A percentile compares a stretch with the other conserved stretches of the same genome.
phyloP scores from a whole-genome alignment of 1,140 invertebrate species.

The Danaus melanippus region DNA sequence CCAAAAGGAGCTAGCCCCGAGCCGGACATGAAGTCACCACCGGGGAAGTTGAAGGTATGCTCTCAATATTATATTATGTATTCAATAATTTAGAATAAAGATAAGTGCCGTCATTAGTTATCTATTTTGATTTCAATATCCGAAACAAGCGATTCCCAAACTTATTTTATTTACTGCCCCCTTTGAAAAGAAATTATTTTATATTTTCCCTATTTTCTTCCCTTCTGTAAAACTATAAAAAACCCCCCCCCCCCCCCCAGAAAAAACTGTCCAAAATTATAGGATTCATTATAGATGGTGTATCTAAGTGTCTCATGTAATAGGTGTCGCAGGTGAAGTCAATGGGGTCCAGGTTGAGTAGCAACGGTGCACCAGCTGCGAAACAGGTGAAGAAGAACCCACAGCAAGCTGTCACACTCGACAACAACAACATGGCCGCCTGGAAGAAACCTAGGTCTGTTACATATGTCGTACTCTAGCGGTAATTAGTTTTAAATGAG shows the following conservation, averaged over 20 bases:
- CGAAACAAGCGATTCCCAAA: no score
- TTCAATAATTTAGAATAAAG: background rate
- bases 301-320: no score
- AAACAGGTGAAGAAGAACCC: constrained; percentile 21
- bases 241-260: no score
- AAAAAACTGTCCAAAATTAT: no score
- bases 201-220: no score
- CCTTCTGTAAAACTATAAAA: no score
- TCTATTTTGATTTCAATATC: no score
- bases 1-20: constrained; percentile 73
- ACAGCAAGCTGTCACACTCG: constrained; percentile 15
- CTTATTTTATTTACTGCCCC: no score
- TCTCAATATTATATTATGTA: background rate
- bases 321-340: constrained; percentile 51
- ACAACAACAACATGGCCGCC: constrained; percentile 48
- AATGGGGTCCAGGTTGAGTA: constrained; percentile 51
- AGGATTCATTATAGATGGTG: no score
- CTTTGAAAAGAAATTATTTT: no score
- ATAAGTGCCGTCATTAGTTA: no score
- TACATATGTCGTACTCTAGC: background rate
- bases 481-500: background rate
- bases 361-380: constrained; percentile 23
- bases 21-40: constrained; percentile 46
- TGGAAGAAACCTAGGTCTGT: constrained; percentile 57
- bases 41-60: constrained; percentile 47